phyloP scores from a whole-genome alignment of 2,888 invertebrate genomes.

The Galeruca laticollis region DNA sequence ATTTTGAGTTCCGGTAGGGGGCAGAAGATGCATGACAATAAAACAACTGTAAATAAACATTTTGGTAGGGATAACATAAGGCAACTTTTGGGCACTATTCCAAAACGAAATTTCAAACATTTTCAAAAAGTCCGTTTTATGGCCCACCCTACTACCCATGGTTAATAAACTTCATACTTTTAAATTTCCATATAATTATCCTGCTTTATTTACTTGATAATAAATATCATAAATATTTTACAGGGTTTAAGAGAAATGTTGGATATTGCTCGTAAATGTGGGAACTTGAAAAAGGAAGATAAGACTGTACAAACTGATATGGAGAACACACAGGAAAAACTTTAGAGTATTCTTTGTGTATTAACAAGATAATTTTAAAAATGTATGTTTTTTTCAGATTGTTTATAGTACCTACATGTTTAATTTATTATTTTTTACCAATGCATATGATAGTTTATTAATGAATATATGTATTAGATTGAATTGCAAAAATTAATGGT shows the following conservation, averaged over 20 bases:
- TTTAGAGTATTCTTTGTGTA: conserved; percentile 33
- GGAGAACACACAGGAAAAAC: conserved; percentile 50
- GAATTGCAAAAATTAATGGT: not conserved
- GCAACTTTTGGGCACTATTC: too few species aligned
- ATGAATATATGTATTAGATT: not conserved
- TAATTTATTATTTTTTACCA: conserved; percentile 13
- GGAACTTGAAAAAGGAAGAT: conserved; percentile 77
- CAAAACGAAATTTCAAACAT: too few species aligned
- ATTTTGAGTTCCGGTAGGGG: too few species aligned
- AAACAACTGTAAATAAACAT: too few species aligned
- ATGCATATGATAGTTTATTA: not conserved
- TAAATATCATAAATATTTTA: conserved; percentile 48
- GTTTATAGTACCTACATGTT: not conserved
- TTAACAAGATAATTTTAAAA: conserved; percentile 7
- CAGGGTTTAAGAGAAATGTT: conserved; percentile 87
- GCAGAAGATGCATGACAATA: too few species aligned
- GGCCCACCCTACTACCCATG: too few species aligned
- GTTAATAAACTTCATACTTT: too few species aligned
- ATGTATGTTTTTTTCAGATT: conserved; percentile 23
- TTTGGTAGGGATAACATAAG: too few species aligned
- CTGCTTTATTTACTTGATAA: not conserved
- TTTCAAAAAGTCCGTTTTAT: too few species aligned
- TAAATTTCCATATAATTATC: too few species aligned
- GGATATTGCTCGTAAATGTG: conserved; percentile 82
- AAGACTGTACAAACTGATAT: conserved; percentile 82